Conservation (phyloP, 2,113 vertebrate genomes). For the Carassius auratus region DNA sequence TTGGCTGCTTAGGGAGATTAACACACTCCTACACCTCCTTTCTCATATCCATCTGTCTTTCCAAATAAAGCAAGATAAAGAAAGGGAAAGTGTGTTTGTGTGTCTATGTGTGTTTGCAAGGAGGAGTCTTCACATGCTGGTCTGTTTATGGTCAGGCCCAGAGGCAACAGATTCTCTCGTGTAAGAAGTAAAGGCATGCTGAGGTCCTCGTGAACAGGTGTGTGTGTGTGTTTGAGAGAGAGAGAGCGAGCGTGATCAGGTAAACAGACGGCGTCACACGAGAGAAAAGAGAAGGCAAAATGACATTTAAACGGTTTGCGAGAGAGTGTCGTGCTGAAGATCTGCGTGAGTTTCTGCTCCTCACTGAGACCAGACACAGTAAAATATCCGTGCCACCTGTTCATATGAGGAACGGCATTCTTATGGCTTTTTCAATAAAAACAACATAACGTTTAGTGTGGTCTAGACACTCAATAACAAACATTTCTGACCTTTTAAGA, state of each 20-base stretch:
- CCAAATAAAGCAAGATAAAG: neutral
- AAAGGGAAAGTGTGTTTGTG: neutral
- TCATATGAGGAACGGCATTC: slow-evolving; percentile 53
- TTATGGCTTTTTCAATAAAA: slow-evolving; percentile 29
- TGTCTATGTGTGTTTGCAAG: neutral
- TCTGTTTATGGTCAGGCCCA: slow-evolving; percentile 73
- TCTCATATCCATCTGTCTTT: slow-evolving; percentile 14
- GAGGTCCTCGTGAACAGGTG: slow-evolving; percentile 74
- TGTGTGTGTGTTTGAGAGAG: slow-evolving; percentile 44
- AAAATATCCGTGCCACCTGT: slow-evolving; percentile 73
- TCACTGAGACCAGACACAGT: slow-evolving; percentile 61
- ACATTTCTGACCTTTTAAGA: slow-evolving; percentile 10
- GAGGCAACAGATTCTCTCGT: slow-evolving; percentile 75
- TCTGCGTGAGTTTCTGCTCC: slow-evolving; percentile 38
- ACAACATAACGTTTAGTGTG: neutral
- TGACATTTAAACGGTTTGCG: slow-evolving; percentile 54
- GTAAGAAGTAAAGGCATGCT: slow-evolving; percentile 77
- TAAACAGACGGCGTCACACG: slow-evolving; percentile 65
- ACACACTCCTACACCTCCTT: slow-evolving; percentile 12
- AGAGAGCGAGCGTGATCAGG: slow-evolving; percentile 19
- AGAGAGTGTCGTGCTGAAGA: slow-evolving; percentile 61
- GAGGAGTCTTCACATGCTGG: slow-evolving; percentile 54
- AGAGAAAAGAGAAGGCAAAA: neutral
- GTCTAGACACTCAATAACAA: slow-evolving; percentile 54
- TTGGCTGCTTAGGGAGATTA: neutral